Base-by-base conservation (phyloP, 2,888 invertebrate species). In the Latheticus oryzae region DNA sequence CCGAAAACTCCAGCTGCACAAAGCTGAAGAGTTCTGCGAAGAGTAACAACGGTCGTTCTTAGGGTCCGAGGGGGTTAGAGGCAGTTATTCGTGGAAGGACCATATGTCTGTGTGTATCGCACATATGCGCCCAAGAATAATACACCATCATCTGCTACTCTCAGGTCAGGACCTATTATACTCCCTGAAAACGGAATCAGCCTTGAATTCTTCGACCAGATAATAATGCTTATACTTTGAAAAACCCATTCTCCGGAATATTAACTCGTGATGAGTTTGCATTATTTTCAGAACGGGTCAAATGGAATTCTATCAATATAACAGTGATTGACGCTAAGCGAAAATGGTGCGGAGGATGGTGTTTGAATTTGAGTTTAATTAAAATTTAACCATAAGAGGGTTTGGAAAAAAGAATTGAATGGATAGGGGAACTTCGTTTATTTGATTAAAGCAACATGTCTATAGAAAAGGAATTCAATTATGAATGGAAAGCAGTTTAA, bases 1-100 rank as follows among this genome's bases (percentile, higher is more conserved):
- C 82, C 59, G 88, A 84, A 2, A 92, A 85, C 73, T 91, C 90
- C 66, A 91, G 91, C 75, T 93, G 92, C 53, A 91, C 84, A 56
- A 93, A 82, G 76, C 89, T 91, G 72, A 92, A 91, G 47, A 92
- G 82, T 17, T 92, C 92, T 59, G 91, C 81, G 60, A 92, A 83
- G 62, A 92, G 80, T 75, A 19, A 21, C 32, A 45, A 32, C 21
- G 17, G n/a, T 9, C 11, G 28, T 12, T 9, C 21, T 5, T 19
- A 15, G 19, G 12, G 33, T 15, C 35, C 32, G 19, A 19, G 43
- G 17, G 43, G 28, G 15, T 40, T 12, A 40, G 35, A 35, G 35
- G 38, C 11, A 30, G 28, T 7, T n/a, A 9, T 52, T 52, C 52
- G 33, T 42, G 19, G 52, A 52, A 52, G 42, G 42, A 30, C 52